Conservation (phyloP, 2,797 vertebrate genomes). For the Botia almorhae region DNA sequence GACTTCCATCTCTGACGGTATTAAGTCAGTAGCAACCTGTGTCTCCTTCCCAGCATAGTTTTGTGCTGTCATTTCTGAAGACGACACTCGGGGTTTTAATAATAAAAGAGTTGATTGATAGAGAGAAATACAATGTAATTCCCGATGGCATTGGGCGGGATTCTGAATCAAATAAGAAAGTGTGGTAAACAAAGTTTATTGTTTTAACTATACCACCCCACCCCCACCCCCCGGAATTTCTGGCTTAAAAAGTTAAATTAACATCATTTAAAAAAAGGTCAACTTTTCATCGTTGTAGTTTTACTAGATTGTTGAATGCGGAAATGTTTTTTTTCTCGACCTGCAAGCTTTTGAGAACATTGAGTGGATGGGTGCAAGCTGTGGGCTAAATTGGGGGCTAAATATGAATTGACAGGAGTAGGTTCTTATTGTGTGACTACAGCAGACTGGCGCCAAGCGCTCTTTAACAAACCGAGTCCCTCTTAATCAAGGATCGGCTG, state of each 20-base stretch:
- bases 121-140: not conserved
- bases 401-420: conserved; percentile 88
- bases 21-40: conserved; percentile 22
- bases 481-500: conserved; percentile 73
- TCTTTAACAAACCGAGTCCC: conserved; percentile 75
- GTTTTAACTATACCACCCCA: not conserved
- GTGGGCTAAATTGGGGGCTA: conserved; percentile 77
- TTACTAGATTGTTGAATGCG: conserved; percentile 14
- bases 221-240: too few relatives aligned
- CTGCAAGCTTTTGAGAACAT: conserved; percentile 46
- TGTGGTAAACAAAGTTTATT: not conserved
- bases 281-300: not conserved
- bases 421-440: conserved; percentile 83
- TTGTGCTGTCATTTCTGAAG: conserved; percentile 17
- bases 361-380: conserved; percentile 55
- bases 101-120: conserved; percentile 3
- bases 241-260: not conserved
- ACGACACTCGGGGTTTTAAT: conserved; percentile 11
- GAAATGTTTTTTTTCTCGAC: not conserved
- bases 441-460: conserved; percentile 84
- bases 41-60: conserved; percentile 23
- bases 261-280: conserved; percentile 6
- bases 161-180: not conserved
- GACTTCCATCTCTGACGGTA: conserved; percentile 27
- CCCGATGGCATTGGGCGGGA: not conserved